Percentiles rank a stretch among this genome's conserved stretches.
Conservation (phyloP, 1,140 invertebrate genomes). For the Acromyrmex charruanus region DNA sequence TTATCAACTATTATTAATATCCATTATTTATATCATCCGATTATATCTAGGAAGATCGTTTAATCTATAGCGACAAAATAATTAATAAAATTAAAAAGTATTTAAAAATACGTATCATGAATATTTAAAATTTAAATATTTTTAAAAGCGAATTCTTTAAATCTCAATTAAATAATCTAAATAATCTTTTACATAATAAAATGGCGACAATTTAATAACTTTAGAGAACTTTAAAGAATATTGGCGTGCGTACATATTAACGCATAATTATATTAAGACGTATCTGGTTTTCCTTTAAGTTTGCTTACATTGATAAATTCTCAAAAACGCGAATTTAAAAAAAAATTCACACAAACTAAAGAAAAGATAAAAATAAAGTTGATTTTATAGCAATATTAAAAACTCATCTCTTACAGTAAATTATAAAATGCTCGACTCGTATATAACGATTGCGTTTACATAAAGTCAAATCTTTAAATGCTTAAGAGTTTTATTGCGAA, state of each 20-base stretch:
- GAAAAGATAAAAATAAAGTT: not conserved
- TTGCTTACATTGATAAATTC: not conserved
- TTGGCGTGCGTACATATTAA: too few relatives aligned
- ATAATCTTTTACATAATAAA: not conserved
- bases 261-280: too few relatives aligned
- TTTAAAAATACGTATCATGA: too few relatives aligned
- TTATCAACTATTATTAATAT: not conserved
- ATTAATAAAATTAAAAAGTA: not conserved
- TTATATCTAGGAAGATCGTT: not conserved
- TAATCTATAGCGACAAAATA: not conserved
- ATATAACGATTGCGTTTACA: not conserved
- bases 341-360: not conserved
- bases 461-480: not conserved
- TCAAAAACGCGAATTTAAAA: not conserved
- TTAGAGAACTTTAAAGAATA: not conserved
- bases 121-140: not conserved
- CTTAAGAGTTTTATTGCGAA: constrained; percentile 39
- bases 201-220: not conserved
- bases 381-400: not conserved
- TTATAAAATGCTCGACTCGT: not conserved
- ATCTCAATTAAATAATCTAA: not conserved
- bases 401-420: not conserved
- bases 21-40: not conserved
- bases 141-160: not conserved
- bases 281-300: not conserved